Conservation (phyloP, 2,797 vertebrate genomes). For the Sebastes cheni region DNA sequence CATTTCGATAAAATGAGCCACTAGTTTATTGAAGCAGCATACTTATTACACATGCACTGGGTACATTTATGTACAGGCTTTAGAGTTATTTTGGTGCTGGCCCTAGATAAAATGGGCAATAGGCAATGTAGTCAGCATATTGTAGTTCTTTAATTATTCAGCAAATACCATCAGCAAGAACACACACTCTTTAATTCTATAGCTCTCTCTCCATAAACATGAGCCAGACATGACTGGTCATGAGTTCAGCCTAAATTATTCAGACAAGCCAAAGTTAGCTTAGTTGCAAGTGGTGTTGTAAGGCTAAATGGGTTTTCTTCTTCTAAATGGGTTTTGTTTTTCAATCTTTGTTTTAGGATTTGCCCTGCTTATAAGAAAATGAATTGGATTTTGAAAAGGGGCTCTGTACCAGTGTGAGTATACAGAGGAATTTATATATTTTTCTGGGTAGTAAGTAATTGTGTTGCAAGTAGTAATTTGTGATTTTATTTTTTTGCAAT, state of each 20-base stretch:
- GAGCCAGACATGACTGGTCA: not conserved
- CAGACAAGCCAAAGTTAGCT: not conserved
- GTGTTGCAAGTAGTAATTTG: not conserved
- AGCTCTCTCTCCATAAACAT: not conserved
- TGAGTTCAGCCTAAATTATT: conserved; percentile 6
- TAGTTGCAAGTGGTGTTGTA: conserved; percentile 4
- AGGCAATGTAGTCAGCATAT: not conserved
- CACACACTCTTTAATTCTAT: not conserved
- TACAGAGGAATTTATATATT: not conserved
- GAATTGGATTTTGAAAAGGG: not conserved
- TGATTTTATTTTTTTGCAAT: not conserved
- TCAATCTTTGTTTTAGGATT: conserved; percentile 6
- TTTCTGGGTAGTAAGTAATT: not conserved
- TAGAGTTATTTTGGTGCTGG: not conserved
- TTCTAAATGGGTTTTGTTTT: not conserved
- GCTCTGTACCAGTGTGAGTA: not conserved
- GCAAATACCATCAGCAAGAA: not conserved
- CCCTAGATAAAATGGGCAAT: not conserved
- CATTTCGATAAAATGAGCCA: not conserved
- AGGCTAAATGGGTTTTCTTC: not conserved
- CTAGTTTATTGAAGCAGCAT: not conserved
- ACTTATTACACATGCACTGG: not conserved
- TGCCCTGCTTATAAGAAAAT: not conserved
- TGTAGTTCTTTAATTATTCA: conserved; percentile 21
- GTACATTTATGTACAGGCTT: not conserved